Evolutionary conservation across 2,113 vertebrate species (phyloP).

Genomic region (Orthonyx spaldingii): DNA sequence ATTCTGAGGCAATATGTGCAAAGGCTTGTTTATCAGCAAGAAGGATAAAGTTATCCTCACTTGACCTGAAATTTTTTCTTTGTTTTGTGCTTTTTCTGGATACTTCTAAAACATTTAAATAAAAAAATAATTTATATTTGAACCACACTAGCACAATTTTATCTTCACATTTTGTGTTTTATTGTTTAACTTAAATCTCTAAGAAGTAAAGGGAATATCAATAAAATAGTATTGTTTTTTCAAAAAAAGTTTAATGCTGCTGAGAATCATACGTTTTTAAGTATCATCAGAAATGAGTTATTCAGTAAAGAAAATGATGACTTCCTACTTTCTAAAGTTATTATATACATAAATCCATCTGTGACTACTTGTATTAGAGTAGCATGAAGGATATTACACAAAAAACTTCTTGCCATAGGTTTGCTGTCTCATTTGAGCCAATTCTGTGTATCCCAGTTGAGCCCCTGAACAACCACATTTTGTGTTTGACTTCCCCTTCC

Average conservation of each 20-base stretch:
- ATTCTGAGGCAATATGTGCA: neutral
- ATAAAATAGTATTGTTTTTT: neutral
- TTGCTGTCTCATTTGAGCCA: neutral
- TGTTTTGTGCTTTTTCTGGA: neutral
- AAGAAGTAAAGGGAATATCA: neutral
- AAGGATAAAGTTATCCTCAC: slow-evolving; percentile 25
- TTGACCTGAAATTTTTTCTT: neutral
- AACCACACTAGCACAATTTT: neutral
- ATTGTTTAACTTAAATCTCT: neutral
- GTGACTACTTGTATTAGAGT: neutral
- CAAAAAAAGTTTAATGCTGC: neutral
- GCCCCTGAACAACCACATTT: neutral
- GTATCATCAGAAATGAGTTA: neutral
- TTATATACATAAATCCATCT: neutral
- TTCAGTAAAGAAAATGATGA: neutral
- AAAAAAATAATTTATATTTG: neutral
- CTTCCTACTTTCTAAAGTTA: neutral
- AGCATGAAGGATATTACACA: neutral
- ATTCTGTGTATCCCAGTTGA: neutral
- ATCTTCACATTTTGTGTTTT: neutral
- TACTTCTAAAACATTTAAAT: neutral
- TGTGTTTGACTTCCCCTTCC: neutral
- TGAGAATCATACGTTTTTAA: neutral
- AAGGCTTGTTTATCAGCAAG: slow-evolving; percentile 2
- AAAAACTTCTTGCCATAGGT: neutral